Percentiles rank a stretch among this genome's conserved stretches.
Conservation (phyloP, 2,113 vertebrate genomes). For the Peromyscus polionotus region DNA sequence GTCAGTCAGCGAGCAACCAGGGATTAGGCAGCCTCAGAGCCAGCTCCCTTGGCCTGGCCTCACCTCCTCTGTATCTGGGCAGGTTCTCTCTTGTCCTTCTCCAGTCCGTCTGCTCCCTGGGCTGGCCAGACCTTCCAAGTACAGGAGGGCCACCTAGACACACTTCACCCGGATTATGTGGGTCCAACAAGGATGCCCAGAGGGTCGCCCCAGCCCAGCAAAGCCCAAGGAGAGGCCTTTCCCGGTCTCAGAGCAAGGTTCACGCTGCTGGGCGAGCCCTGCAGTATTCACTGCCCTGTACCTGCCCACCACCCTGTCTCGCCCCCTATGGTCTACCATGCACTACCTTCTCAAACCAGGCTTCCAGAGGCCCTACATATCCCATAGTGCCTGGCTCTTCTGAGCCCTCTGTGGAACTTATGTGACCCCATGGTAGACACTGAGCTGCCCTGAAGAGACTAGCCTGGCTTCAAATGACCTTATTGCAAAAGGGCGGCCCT, state of each 20-base stretch:
- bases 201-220: not conserved
- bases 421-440: no score
- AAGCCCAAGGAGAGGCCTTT: not conserved
- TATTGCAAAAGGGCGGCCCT: not conserved
- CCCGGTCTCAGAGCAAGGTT: not conserved
- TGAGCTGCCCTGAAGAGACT: not conserved
- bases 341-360: not conserved
- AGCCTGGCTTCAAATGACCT: not conserved
- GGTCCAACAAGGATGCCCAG: not conserved
- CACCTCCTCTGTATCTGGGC: not conserved
- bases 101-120: not conserved
- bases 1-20: constrained; percentile 78
- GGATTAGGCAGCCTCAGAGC: constrained; percentile 70
- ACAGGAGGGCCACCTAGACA: not conserved
- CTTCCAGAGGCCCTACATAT: not conserved
- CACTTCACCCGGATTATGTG: no score
- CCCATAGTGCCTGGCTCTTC: not conserved
- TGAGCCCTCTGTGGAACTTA: not conserved
- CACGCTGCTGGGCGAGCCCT: not conserved
- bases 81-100: not conserved
- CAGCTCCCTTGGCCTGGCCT: constrained; percentile 35
- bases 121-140: not conserved
- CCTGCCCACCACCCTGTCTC: not conserved
- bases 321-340: not conserved
- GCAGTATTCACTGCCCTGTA: not conserved